Evolutionary conservation across 2,797 vertebrate genomes (phyloP), one percentile per base, ranked within the genome.

Genomic region (Brachyrhaphis roseni): DNA sequence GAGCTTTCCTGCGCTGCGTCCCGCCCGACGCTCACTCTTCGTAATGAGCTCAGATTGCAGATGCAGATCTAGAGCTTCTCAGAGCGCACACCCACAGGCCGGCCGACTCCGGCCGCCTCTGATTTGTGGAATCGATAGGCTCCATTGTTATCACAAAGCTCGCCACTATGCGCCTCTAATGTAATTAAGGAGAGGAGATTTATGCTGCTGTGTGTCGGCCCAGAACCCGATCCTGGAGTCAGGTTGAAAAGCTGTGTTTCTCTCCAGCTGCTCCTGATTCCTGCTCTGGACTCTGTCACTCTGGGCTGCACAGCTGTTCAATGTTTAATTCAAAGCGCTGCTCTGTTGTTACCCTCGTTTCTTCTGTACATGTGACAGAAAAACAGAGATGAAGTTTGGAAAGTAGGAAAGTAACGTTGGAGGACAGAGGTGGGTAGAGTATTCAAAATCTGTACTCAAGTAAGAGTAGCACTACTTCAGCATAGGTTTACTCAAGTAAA

Each of bases 141-240:
- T 90, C 95, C 95, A 94, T 97, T 83, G 96, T 98, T 97, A 97
- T 97, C 97, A 96, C 96, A 96, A 97, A 92, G 95, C 95, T 82
- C 46, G 95, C 95, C 94, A 95, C 95, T 96, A 96, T 96, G 96
- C 97, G 96, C 96, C 95, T 95, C 96, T 98, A 99, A 98, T 97
- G 95, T 97, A 97, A 98, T 99, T 99, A 99, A 85, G 95, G 93
- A 90, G 87, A 93, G 94, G 95, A 98, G 97, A 98, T 98, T 98
- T 97, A 97, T 97, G 97, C 96, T 95, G 82, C 82, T 88, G 84
- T 97, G 94, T 92, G 95, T 95, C 95, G 93, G 95, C 94, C 96
- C 96, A 97, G 96, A 97, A 98, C 96, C 97, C 97, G 97, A 98
- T 98, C 97, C 91, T 93, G 92, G 86, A 96, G 95, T 84, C 89